Percentiles rank a stretch among this genome's conserved stretches.
Conservation (phyloP, 1,140 invertebrate species). For the Lepidurus packardi region DNA sequence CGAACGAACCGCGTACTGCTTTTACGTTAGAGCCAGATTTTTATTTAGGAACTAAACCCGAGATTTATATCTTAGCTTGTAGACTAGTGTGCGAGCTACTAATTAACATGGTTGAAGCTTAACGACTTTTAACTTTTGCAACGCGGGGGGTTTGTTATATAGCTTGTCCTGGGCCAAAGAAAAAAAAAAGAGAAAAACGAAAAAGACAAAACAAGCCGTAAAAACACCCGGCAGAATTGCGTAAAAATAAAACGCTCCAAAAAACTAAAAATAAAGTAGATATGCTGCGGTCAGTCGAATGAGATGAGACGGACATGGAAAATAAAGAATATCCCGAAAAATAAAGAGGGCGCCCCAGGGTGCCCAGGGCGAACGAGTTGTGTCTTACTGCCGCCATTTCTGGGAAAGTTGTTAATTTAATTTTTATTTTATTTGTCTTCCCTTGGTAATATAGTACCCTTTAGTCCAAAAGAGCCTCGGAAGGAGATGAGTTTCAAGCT, state of each 20-base stretch:
- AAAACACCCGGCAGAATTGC: neutral
- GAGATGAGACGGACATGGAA: neutral
- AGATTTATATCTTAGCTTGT: conserved; percentile 6
- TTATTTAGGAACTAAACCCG: neutral
- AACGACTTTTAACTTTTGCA: conserved; percentile 19
- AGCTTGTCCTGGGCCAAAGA: neutral
- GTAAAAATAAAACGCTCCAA: neutral
- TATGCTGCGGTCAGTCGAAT: neutral
- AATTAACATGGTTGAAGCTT: conserved; percentile 19
- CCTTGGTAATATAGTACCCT: neutral
- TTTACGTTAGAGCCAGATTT: neutral
- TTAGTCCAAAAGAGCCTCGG: neutral
- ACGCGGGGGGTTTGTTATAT: conserved; percentile 2
- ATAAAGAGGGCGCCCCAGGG: too few relatives aligned
- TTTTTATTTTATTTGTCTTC: too few relatives aligned
- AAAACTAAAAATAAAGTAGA: neutral
- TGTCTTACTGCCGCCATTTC: too few relatives aligned
- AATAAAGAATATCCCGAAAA: neutral
- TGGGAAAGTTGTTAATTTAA: too few relatives aligned
- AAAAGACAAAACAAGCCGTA: neutral
- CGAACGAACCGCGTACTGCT: neutral
- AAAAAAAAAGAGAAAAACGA: neutral
- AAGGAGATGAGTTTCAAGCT: conserved; percentile 5
- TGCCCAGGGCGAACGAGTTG: too few relatives aligned
- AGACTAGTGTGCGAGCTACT: conserved; percentile 21